Base-by-base conservation (phyloP, 2,113 vertebrate species). In the Platichthys stellatus region DNA sequence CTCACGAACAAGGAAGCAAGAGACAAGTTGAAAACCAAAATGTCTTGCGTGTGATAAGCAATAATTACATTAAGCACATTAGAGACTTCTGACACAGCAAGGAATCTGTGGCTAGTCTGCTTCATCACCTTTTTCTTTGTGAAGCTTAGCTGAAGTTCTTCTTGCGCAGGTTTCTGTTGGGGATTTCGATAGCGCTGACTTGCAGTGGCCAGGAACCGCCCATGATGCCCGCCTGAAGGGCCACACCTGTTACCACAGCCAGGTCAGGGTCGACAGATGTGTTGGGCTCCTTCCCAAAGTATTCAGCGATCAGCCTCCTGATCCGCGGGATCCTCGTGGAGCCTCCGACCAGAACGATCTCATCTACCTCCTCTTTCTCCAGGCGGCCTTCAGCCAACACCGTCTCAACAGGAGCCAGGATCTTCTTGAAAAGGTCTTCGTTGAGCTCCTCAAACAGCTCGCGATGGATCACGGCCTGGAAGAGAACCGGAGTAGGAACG, bases 111-210 rank as follows among this genome's bases (percentile, higher is more conserved):
- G 35, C 63, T 17, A 9, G 18, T 51, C 47, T 9, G 47, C 18
- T 9, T 51, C 47, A 51, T 18, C 47, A 28, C 18, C 47, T 51
- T 51, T 51, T 64, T 2, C 24, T 4, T 0, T 2, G 6, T 8
- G 1, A 7, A 24, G 11, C 69, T 93, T 89, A 99, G 87, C 92
- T 96, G 90, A 98, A 98, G 93, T 98, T 98, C n/a, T 93, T 97
- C 90, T 99, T 99, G 54, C 69, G 95, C 88, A 99, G 93, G 90
- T 97, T 95, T 84, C 93, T 96, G 90, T 97, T 99, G 72, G 97
- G 97, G 77, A 99, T 98, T 91, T 99, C 98, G 83, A 99, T 91
- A 18, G 98, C 98, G 20, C 98, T 99, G 86, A 99, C 98, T 93
- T 98, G 97, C 23, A 99, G 92, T 47, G 98, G 98, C 98, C 98